Base-by-base conservation (phyloP, 2,888 invertebrate species). In the Deilephila elpenor region DNA sequence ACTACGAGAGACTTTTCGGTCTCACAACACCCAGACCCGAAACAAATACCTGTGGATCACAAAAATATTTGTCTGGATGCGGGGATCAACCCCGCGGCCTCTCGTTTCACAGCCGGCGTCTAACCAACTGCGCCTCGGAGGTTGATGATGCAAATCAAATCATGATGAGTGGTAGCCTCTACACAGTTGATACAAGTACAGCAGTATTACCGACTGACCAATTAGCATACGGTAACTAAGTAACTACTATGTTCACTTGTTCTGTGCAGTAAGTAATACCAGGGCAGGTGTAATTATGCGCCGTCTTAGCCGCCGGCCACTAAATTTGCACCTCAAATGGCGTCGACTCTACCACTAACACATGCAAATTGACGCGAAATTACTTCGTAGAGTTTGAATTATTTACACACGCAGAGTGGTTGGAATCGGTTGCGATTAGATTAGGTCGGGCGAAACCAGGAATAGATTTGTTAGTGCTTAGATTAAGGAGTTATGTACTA, bases 331-430 rank as follows among this genome's bases (percentile, higher is more conserved):
- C 32, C 7, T 14, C 32, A 14, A 61, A 61, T 61, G n/a, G n/a
- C n/a, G 60, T 25, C 25, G 25, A 25, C 60, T 32, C 32, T 14
- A 4, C 8, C 25, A 61, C 32, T 25, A 25, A 25, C 25, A 32
- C 32, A 61, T 61, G 61, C 61, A 61, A 19, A 61, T 61, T 61
- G 32, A 53, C 19, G 53, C 5, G 53, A 53, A 53, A 53, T 53
- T 53, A 53, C 29, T 6, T 61, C 32, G 5, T 17, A n/a, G 32
- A 34, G 34, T 32, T 34, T 34, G n/a, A 62, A 62, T 62, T 62
- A 62, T 32, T 61, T 61, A 32, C 25, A 37, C 19, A 17, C 4
- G 8, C 53, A 53, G 32, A 37, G 19, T 34, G n/a, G 34, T 19
- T n/a, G 3, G 37, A 34, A 34, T n/a, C 19, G 17, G 53, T n/a